Evolutionary conservation across 2,113 vertebrate genomes (phyloP).

Genomic region (Chlorodrepanis virens): DNA sequence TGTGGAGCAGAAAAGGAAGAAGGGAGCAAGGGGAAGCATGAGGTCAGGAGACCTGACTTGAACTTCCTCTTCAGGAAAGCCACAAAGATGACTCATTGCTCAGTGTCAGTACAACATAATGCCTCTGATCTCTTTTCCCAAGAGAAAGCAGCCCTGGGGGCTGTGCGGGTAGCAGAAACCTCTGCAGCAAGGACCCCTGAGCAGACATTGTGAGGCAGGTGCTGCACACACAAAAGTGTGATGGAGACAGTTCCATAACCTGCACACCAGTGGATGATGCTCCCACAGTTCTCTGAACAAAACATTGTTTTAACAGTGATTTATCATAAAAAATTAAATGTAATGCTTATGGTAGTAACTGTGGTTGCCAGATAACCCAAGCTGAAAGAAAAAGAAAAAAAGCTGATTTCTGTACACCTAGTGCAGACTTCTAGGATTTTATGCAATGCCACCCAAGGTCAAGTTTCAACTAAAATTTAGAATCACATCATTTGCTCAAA

Average conservation of each 20-base stretch:
- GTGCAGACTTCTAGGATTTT: neutral
- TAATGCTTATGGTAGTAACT: neutral
- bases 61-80: neutral
- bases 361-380: neutral
- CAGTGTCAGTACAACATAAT: neutral
- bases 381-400: neutral
- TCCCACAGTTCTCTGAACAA: neutral
- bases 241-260: neutral
- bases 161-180: neutral
- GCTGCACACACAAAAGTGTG: fast-evolving
- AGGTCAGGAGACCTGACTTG: neutral
- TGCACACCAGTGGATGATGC: fast-evolving
- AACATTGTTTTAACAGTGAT: neutral
- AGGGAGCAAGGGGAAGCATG: neutral
- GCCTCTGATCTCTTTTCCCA: neutral
- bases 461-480: neutral
- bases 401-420: neutral
- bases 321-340: neutral
- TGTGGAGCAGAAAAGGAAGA: neutral
- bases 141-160: neutral
- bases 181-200: neutral
- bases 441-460: neutral
- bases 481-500: neutral
- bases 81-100: neutral
- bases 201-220: neutral